phyloP scores from a whole-genome alignment of 2,888 invertebrate species.

The Diaphora mendica region DNA sequence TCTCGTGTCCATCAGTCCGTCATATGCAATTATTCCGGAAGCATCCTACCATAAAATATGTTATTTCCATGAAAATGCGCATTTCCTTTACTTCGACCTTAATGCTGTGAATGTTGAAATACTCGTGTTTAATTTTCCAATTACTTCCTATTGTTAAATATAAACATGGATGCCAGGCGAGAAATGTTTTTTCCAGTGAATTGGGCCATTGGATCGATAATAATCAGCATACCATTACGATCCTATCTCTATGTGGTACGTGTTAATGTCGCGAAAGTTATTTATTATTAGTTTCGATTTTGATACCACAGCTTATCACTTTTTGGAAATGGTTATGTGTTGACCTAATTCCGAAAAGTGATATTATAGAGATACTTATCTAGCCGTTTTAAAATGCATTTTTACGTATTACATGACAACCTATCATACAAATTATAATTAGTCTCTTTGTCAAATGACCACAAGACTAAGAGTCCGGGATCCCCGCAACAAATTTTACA shows the following conservation, averaged over 20 bases:
- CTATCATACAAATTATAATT: background rate
- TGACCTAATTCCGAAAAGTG: background rate
- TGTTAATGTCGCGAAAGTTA: background rate
- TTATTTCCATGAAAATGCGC: conserved; percentile 23
- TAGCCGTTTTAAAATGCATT: background rate
- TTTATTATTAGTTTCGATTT: background rate
- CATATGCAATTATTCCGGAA: conserved; percentile 45
- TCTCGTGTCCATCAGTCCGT: conserved; percentile 38
- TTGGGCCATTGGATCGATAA: background rate
- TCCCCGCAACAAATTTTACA: no score
- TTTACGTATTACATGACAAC: background rate
- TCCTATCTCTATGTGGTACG: conserved; percentile 1
- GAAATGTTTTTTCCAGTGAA: background rate
- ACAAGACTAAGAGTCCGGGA: no score
- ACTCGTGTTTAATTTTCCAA: background rate
- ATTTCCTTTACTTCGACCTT: background rate
- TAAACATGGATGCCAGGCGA: background rate
- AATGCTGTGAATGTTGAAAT: background rate
- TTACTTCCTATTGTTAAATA: background rate
- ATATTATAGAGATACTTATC: background rate
- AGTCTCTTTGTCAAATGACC: background rate
- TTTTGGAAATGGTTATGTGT: background rate
- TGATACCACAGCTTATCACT: background rate
- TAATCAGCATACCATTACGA: background rate
- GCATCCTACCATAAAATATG: conserved; percentile 27